Conservation (phyloP, 2,888 invertebrate genomes). For the Patella caerulea region DNA sequence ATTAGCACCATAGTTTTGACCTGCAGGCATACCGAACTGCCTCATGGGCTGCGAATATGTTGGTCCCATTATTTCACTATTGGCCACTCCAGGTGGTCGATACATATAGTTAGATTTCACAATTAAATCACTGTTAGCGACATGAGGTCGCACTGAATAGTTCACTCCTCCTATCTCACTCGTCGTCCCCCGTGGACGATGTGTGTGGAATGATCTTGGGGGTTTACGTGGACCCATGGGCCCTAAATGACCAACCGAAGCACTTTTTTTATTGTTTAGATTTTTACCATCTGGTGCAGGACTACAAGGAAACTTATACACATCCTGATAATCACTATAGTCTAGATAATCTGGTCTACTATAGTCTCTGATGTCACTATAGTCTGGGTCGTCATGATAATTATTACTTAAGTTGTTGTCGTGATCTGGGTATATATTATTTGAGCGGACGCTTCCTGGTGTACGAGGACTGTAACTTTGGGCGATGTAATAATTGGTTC, state of each 20-base stretch:
- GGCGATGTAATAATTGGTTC: constrained; percentile 25
- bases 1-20: constrained; percentile 4
- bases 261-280: constrained; percentile 47
- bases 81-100: neutral
- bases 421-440: constrained; percentile 20
- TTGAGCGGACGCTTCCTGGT: constrained; percentile 17
- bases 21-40: constrained; percentile 1
- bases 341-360: constrained; percentile 31
- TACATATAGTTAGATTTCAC: constrained; percentile 5
- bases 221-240: constrained; percentile 56
- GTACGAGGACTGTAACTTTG: constrained; percentile 21
- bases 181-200: neutral
- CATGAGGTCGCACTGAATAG: neutral
- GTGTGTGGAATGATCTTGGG: constrained; percentile 49
- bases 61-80: constrained; percentile 6
- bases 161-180: constrained; percentile 3
- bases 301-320: constrained; percentile 17
- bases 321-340: constrained; percentile 25
- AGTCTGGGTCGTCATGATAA: constrained; percentile 10
- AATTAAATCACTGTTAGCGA: neutral
- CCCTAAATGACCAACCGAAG: constrained; percentile 59
- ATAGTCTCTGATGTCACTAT: constrained; percentile 23
- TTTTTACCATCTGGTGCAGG: constrained; percentile 35
- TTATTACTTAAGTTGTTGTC: neutral
- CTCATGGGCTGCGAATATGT: constrained; percentile 2